These are phyloP conservation scores for Drosophila prosaltans DNA, from an alignment of 1,140 invertebrate species.

Conservation along the genomic window DNA sequence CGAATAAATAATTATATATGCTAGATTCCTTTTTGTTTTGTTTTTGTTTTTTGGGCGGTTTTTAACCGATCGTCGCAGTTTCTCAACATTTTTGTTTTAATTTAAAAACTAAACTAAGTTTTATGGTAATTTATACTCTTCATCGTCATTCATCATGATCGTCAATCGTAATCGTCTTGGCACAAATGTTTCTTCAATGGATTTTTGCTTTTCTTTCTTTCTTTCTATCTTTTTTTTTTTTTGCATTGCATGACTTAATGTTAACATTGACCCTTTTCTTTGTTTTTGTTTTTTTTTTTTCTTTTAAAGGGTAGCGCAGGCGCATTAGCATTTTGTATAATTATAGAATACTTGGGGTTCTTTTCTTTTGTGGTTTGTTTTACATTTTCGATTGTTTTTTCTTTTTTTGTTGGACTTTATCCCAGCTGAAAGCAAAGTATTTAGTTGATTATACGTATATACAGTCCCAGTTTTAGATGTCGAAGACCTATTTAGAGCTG, in stretches of 20 bases:
- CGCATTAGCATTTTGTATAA: slow-evolving; percentile 75
- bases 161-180: slow-evolving; percentile 39
- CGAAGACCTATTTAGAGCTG: slow-evolving; percentile 38
- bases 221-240: slow-evolving; percentile 19
- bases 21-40: slow-evolving; percentile 42
- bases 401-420: slow-evolving; percentile 17
- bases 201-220: slow-evolving; percentile 23
- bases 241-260: slow-evolving; percentile 63
- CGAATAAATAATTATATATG: slow-evolving; percentile 73
- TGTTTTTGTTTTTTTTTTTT: not conserved
- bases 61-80: slow-evolving; percentile 72
- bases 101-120: slow-evolving; percentile 19
- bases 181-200: slow-evolving; percentile 63
- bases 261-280: slow-evolving; percentile 68
- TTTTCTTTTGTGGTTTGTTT: slow-evolving; percentile 38
- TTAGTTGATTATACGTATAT: slow-evolving; percentile 52
- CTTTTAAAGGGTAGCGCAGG: slow-evolving; percentile 1
- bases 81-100: slow-evolving; percentile 17
- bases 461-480: slow-evolving; percentile 27
- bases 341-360: slow-evolving; percentile 72
- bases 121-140: slow-evolving; percentile 29
- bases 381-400: slow-evolving; percentile 24
- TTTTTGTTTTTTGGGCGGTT: slow-evolving; percentile 52
- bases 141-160: not conserved
- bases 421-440: slow-evolving; percentile 39